Evolutionary conservation across 2,888 invertebrate genomes (phyloP).

Genomic region (Protodeltote pygarga): DNA sequence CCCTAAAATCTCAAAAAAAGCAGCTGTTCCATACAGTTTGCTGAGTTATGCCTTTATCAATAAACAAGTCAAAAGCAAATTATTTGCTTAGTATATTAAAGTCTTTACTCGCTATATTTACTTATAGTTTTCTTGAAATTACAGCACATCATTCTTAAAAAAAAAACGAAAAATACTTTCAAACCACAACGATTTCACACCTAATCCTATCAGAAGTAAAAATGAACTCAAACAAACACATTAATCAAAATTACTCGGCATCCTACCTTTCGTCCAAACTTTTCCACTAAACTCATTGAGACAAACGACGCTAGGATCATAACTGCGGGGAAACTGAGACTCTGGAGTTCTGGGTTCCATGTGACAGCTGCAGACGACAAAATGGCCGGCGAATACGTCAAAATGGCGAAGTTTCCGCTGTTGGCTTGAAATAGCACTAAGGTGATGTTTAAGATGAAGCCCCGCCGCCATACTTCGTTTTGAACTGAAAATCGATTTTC

Average conservation of each 20-base stretch:
- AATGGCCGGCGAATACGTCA: conserved; percentile 67
- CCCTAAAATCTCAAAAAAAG: too few species aligned
- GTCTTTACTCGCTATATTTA: not conserved
- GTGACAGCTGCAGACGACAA: conserved; percentile 66
- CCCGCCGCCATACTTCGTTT: conserved; percentile 63
- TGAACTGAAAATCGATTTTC: conserved; percentile 57
- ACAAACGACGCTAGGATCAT: conserved; percentile 69
- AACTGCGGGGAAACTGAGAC: conserved; percentile 69
- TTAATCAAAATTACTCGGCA: conserved; percentile 44
- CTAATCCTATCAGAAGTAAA: conserved; percentile 44
- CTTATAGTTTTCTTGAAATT: not conserved
- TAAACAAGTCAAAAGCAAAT: too few species aligned
- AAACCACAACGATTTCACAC: conserved; percentile 28
- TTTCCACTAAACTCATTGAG: conserved; percentile 69
- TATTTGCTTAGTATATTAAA: not conserved
- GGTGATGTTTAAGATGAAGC: conserved; percentile 52
- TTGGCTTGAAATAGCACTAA: conserved; percentile 55
- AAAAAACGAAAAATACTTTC: conserved; percentile 13
- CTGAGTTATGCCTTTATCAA: too few species aligned
- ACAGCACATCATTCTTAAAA: conserved; percentile 7
- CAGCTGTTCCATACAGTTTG: too few species aligned
- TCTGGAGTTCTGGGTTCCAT: conserved; percentile 68
- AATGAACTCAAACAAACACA: conserved; percentile 36
- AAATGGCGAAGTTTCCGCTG: conserved; percentile 67
- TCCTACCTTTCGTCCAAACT: conserved; percentile 70